Base-by-base conservation (phyloP, 2,797 vertebrate genomes). In the Falco cherrug region DNA sequence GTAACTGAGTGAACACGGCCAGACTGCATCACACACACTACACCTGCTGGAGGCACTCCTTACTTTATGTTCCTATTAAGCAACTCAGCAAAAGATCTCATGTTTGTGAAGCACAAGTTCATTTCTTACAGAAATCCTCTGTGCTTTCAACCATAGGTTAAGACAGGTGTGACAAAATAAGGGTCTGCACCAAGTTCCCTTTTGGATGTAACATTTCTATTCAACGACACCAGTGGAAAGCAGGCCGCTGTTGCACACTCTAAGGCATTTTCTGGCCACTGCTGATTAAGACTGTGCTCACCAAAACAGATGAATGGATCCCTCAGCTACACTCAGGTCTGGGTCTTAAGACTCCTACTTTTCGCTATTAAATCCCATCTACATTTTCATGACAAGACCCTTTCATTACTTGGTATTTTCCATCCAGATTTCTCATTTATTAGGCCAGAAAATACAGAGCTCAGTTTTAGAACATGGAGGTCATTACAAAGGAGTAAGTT, bases 361-460 rank as follows among this genome's bases (percentile, higher is more conserved):
- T 59, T 39, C 50, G 13, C 21, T 61, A 14, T 20, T 73, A 69
- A 79, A 29, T 4, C 19, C 1, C 48, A 39, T 16, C 19, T 25
- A 50, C 2, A 6, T 57, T 84, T 86, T 68, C 25, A 56, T 1
- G 2, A 12, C 2, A 67, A 16, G 13, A 59, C 2, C 63, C 33
- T 16, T 29, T 3, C 67, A 67, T 21, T n/a, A 25, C 1, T 1
- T 13, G 1, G 0, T 41, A 18, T 39, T 84, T 80, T 51, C 71
- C 5, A 25, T 12, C 15, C 7, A 60, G 4, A 3, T 37, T 83
- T 63, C 16, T 54, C 10, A 8, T 18, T 1, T 15, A 67, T n/a
- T 20, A 84, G 13, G 13, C 15, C 9, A 81, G 37, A 84, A 84
- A 53, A 5, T 57, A 61, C 5, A 53, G 5, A 81, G 11, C 10